These are phyloP conservation scores for Holocentrus rufus DNA, from an alignment of 2,797 vertebrate genomes.

Conservation along the genomic window DNA sequence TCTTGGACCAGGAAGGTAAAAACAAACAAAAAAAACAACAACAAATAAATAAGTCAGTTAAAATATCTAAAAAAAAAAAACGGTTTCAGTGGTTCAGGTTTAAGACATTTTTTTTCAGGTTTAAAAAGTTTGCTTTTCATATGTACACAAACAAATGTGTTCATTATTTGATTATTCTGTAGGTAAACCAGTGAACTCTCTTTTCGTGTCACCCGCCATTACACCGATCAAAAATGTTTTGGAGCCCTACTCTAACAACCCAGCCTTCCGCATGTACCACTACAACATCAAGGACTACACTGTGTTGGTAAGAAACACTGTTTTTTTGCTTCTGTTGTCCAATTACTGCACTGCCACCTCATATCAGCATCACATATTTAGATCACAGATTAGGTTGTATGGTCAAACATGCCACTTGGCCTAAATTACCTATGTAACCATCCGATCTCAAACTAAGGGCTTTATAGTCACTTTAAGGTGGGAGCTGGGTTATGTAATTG, in stretches of 20 bases:
- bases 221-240: constrained; percentile 86
- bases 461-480: no score
- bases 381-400: not conserved
- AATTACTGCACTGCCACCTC: not conserved
- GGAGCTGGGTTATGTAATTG: no score
- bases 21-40: no score
- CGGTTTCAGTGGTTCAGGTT: no score
- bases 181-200: constrained; percentile 89
- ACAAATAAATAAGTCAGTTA: no score
- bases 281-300: constrained; percentile 81
- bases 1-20: constrained; percentile 88
- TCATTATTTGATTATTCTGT: not conserved
- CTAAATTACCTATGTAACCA: no score
- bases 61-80: no score
- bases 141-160: not conserved
- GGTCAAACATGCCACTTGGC: no score
- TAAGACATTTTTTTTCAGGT: no score
- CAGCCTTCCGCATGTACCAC: constrained; percentile 88
- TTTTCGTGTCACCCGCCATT: constrained; percentile 93
- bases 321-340: not conserved
- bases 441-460: no score
- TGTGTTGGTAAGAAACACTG: constrained; percentile 83
- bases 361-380: not conserved
- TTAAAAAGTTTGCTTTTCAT: no score
- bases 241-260: constrained; percentile 90